phyloP scores from a whole-genome alignment of 2,888 invertebrate species.

The Dryadula phaetusa region DNA sequence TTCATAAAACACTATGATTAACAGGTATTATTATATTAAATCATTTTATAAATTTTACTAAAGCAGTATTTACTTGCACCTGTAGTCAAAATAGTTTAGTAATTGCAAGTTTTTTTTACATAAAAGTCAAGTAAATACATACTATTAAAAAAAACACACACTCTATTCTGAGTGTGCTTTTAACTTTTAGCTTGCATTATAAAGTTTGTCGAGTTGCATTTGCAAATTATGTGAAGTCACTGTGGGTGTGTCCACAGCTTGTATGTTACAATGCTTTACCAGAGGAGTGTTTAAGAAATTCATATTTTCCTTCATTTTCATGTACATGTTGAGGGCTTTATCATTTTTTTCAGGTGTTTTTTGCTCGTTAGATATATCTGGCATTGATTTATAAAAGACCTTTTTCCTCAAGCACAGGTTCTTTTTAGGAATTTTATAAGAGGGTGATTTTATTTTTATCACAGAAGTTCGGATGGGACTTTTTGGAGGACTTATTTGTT shows the following conservation, averaged over 20 bases:
- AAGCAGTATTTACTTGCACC: not conserved
- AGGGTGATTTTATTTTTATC: conserved; percentile 66
- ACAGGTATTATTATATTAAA: not conserved
- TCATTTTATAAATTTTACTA: not conserved
- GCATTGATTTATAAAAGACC: conserved; percentile 65
- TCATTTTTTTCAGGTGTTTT: conserved; percentile 60
- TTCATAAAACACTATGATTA: not conserved
- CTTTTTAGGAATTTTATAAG: conserved; percentile 73
- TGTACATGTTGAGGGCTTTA: conserved; percentile 67
- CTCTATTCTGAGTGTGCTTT: conserved; percentile 1
- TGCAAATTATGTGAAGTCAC: conserved; percentile 71
- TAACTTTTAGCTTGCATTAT: conserved; percentile 56
- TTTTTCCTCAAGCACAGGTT: conserved; percentile 65
- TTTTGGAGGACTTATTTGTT: conserved; percentile 47
- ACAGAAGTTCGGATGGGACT: conserved; percentile 56
- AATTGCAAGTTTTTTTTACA: not conserved
- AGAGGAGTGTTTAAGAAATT: conserved; percentile 70
- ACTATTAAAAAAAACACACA: not conserved
- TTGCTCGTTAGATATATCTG: conserved; percentile 57
- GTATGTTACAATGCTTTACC: conserved; percentile 50
- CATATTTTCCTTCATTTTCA: conserved; percentile 73
- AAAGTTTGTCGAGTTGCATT: conserved; percentile 71
- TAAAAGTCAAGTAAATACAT: conserved; percentile 2
- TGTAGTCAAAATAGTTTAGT: not conserved
- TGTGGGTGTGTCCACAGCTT: conserved; percentile 64